Conservation (phyloP, 2,888 invertebrate species). For the Yponomeuta plumbellus region DNA sequence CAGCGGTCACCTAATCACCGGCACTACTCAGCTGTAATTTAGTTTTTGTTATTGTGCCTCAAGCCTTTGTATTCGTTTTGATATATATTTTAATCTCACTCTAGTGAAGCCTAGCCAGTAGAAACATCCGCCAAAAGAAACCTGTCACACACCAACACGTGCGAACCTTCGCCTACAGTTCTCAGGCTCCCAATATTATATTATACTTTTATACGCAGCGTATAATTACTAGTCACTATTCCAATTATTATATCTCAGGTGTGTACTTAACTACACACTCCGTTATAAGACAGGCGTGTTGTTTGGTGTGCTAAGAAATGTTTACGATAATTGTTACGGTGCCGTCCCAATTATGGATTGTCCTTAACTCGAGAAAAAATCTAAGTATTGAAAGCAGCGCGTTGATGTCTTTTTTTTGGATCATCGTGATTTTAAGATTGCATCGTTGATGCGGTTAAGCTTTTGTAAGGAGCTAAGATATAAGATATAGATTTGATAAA, state of each 20-base stretch:
- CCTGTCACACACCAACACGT: not conserved
- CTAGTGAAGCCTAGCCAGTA: not conserved
- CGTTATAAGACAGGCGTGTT: not conserved
- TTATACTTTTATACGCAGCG: not conserved
- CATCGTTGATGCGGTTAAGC: no score
- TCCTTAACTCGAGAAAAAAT: no score
- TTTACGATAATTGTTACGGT: not conserved
- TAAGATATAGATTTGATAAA: no score
- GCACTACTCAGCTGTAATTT: no score
- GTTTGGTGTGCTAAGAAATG: not conserved
- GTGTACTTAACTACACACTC: not conserved
- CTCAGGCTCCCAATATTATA: slow-evolving; percentile 1
- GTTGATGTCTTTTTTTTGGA: no score
- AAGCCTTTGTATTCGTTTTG: no score
- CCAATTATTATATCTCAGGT: not conserved
- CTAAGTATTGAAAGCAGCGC: no score
- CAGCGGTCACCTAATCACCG: no score
- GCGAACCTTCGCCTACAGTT: not conserved
- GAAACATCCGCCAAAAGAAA: not conserved
- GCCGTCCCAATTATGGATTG: not conserved
- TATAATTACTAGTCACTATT: not conserved
- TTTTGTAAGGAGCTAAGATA: no score
- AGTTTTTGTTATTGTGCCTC: no score
- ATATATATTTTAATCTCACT: not conserved
- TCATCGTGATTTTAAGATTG: no score